Evolutionary conservation across 2,888 invertebrate species (phyloP), one percentile per base, ranked within the genome.

Genomic region (Dermolepida albohirtum): DNA sequence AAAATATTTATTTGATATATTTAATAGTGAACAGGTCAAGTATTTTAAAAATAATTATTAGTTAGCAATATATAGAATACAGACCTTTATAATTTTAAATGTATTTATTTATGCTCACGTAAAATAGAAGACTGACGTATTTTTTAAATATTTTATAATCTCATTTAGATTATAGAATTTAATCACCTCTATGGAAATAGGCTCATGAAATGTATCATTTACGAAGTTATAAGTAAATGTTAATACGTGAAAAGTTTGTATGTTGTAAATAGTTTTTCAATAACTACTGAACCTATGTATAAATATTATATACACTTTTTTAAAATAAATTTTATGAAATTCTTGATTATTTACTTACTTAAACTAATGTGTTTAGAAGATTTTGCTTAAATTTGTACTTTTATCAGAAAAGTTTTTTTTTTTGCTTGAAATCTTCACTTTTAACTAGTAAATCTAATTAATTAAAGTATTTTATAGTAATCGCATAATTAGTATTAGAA

Each of bases 121-220:
- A 34, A 34, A 34, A 34, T 34, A 34, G 34, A 34, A 34, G 34
- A 34, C 2, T 34, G 10, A 10, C 34, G 10, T 71, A 62, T 68
- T 70, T 74, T 77, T 75, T 73, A 76, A 73, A 77, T 74, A 76
- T 76, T 75, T 75, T 73, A 70, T 73, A 73, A 74, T 73, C 71
- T 73, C 72, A 64, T 71, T 73, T 72, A 72, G 74, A 73, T 70
- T 74, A 74, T 73, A 64, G 72, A 73, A 69, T 67, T 70, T 72
- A 70, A 73, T 72, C 73, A 72, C 66, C 65, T 69, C 34, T 68
- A 66, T 69, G 70, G 67, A 54, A 55, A 55, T 43, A 66, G 66
- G 29, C 29, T 50, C 22, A 64, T 40, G 50, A 50, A 22, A 16
- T 17, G 14, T 10, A 10, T 34, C 10, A 10, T 6, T 2, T 34